Evolutionary conservation across 2,113 vertebrate species (phyloP).

Genomic region (Zosterops japonicus): DNA sequence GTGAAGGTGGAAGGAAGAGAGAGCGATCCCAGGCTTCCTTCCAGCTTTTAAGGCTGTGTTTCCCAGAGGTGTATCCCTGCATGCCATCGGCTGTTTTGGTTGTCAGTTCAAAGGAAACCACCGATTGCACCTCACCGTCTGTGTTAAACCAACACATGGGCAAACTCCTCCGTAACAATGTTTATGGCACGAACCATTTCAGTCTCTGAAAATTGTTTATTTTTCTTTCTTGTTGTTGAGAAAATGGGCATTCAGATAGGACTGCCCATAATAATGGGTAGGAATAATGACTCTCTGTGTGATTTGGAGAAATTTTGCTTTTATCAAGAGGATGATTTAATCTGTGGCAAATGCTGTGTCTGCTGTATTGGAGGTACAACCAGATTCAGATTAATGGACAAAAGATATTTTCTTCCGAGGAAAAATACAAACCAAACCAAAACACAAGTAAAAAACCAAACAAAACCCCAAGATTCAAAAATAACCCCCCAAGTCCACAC

Average conservation of each 20-base stretch:
- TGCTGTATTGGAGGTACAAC: neutral
- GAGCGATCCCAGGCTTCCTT: no score
- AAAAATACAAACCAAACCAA: neutral
- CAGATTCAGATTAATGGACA: neutral
- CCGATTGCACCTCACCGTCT: no score
- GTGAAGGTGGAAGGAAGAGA: no score
- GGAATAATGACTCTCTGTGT: neutral
- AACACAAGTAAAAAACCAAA: neutral
- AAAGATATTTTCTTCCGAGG: neutral
- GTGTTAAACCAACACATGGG: neutral
- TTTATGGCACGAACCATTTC: neutral
- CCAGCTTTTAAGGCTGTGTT: no score
- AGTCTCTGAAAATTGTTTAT: no score
- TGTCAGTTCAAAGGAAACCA: no score
- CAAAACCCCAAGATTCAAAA: neutral
- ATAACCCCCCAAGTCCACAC: neutral
- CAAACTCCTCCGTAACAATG: neutral
- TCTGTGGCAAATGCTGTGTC: neutral
- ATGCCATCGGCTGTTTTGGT: no score
- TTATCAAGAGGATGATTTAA: neutral
- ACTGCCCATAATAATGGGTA: neutral
- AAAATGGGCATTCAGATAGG: neutral
- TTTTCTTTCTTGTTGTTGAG: neutral
- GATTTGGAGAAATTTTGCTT: neutral
- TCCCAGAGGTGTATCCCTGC: no score